phyloP scores from a whole-genome alignment of 1,140 invertebrate genomes.

The Laupala kohalensis region DNA sequence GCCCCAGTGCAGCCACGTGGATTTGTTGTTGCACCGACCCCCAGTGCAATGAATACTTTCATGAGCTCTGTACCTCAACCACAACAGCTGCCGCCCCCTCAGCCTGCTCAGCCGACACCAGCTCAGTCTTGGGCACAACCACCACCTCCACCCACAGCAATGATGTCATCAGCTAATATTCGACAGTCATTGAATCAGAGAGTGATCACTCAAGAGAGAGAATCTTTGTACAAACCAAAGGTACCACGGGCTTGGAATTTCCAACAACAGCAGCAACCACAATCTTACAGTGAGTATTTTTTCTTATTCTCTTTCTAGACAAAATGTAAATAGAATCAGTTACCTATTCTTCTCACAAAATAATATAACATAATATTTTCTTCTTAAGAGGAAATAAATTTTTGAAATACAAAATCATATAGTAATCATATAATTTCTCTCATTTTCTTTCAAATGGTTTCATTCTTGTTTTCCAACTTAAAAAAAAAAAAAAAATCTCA shows the following conservation, averaged over 20 bases:
- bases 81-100: conserved; percentile 15
- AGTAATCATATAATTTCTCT: no score
- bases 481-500: no score
- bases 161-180: conserved; percentile 28
- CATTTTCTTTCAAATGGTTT: no score
- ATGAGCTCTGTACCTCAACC: not conserved
- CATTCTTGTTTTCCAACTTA: no score
- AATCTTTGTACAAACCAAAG: conserved; percentile 23
- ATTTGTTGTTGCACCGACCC: conserved; percentile 7
- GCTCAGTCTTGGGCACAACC: conserved; percentile 27
- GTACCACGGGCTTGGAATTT: conserved; percentile 36
- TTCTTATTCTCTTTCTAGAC: not conserved
- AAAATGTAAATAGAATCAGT: no score
- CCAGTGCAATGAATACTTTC: conserved; percentile 3
- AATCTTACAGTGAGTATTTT: not conserved
- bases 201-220: not conserved
- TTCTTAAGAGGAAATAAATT: no score
- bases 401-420: no score
- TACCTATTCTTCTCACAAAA: no score
- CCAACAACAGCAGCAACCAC: conserved; percentile 18
- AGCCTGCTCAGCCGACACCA: conserved; percentile 17
- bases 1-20: conserved; percentile 8
- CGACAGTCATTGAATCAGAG: not conserved
- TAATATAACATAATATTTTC: no score
- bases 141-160: conserved; percentile 32